Conservation (phyloP, 1,140 invertebrate genomes). For the Pseudomyrmex sp. region DNA sequence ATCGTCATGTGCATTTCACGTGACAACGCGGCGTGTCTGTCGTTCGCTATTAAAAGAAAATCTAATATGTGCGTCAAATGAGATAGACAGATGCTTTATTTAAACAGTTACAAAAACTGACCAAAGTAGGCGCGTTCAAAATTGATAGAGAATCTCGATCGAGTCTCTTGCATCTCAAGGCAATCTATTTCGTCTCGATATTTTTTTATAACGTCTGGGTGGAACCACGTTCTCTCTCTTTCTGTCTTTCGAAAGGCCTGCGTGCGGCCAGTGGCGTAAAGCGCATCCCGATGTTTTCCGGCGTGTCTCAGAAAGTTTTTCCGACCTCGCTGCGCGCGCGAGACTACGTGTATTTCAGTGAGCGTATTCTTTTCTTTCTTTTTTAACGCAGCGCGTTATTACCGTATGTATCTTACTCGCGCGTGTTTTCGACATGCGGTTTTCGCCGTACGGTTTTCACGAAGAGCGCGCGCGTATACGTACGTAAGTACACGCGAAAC, state of each 20-base stretch:
- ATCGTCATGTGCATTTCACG: too few relatives aligned
- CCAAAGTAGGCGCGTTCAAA: too few relatives aligned
- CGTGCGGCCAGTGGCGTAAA: not conserved
- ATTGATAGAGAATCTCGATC: too few relatives aligned
- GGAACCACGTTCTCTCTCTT: not conserved
- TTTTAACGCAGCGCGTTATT: constrained; percentile 37
- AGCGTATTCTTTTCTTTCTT: constrained; percentile 5
- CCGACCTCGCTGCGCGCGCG: constrained; percentile 17
- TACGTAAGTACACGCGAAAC: not conserved
- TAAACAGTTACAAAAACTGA: too few relatives aligned
- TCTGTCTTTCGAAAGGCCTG: not conserved
- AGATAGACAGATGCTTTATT: too few relatives aligned
- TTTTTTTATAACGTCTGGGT: not conserved
- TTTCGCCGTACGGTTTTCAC: constrained; percentile 32
- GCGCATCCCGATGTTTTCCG: constrained; percentile 39
- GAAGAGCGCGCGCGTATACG: not conserved
- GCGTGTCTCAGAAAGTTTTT: constrained; percentile 21
- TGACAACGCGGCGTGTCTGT: too few relatives aligned
- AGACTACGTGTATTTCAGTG: constrained; percentile 36
- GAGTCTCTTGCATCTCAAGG: not conserved
- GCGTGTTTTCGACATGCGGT: not conserved
- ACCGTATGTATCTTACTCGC: constrained; percentile 10
- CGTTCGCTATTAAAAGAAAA: too few relatives aligned
- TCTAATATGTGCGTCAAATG: too few relatives aligned
- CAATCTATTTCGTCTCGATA: not conserved